phyloP scores from a whole-genome alignment of 2,797 vertebrate species.

The Bufotes viridis region DNA sequence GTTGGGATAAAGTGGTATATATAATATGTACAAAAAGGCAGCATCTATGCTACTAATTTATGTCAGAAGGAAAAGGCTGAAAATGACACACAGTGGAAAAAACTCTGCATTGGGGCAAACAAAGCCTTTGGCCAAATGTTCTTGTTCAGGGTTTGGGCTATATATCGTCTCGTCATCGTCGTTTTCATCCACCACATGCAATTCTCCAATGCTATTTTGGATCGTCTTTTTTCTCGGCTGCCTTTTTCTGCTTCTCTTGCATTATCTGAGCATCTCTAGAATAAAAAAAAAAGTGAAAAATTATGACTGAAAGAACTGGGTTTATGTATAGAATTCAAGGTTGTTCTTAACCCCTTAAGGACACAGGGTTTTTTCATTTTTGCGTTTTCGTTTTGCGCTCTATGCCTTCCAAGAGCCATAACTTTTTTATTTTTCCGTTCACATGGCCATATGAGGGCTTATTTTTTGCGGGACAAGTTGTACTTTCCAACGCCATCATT shows the following conservation, averaged over 20 bases:
- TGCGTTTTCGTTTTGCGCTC: no score
- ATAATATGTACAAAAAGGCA: conserved; percentile 59
- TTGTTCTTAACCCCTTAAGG: no score
- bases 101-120: conserved; percentile 48
- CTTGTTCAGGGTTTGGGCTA: conserved; percentile 34
- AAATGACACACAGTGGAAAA: conserved; percentile 19
- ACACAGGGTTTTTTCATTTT: no score
- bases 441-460: no score
- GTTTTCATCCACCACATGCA: not conserved
- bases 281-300: conserved; percentile 58
- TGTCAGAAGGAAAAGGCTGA: conserved; percentile 34
- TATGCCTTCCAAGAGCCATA: no score
- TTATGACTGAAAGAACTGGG: not conserved
- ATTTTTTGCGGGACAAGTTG: no score
- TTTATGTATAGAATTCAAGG: not conserved
- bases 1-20: conserved; percentile 42
- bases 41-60: conserved; percentile 41
- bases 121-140: conserved; percentile 42
- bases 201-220: conserved; percentile 76
- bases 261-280: conserved; percentile 94
- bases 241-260: conserved; percentile 94
- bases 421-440: no score
- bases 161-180: not conserved
- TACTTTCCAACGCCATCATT: no score
- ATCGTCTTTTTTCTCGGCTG: conserved; percentile 74